Evolutionary conservation across 2,888 invertebrate genomes (phyloP), one percentile per base, ranked within the genome.

Genomic region (Ernsta delagoae): DNA sequence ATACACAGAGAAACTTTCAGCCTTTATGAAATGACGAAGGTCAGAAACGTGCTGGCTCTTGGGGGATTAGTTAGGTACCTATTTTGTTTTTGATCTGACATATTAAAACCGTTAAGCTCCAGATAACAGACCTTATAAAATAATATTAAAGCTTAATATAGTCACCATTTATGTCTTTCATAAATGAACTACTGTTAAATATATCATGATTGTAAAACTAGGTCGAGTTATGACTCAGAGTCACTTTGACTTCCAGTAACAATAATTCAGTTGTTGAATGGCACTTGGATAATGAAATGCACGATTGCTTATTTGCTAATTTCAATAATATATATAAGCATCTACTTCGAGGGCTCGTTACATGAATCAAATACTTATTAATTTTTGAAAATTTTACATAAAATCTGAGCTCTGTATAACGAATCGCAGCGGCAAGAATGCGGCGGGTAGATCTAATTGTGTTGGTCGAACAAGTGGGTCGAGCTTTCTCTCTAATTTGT

Each of bases 401-500:
- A 48, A 48, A 48, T 48, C 48, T 6, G 12, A 48, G 12, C n/a
- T 45, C n/a, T 45, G 1, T 12, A 45, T n/a, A 56, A 31, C n/a
- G 36, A 24, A 36, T 0, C 11, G 11, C 11, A 36, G 9, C 34
- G 7, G 12, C 36, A 41, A 56, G 43, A 64, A 39, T 43, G 11
- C 12, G 54, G 56, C 70, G 50, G n/a, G 56, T 48, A 36, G 53
- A 78, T 76, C 77, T 81, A 80, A 80, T 81, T 79, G 79, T 79
- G 79, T 82, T 78, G 78, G 77, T 67, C 65, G 59, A 70, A 50
- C 71, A 86, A 88, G 83, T 86, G 77, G 85, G 83, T 77, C 85
- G 82, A 82, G 82, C 83, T 81, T 84, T 83, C 79, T 79, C 79
- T 84, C 83, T 86, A 85, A 85, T 86, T 87, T 85, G 84, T 80